Conservation (phyloP, 2,888 invertebrate species). For the Phytoseiulus persimilis region DNA sequence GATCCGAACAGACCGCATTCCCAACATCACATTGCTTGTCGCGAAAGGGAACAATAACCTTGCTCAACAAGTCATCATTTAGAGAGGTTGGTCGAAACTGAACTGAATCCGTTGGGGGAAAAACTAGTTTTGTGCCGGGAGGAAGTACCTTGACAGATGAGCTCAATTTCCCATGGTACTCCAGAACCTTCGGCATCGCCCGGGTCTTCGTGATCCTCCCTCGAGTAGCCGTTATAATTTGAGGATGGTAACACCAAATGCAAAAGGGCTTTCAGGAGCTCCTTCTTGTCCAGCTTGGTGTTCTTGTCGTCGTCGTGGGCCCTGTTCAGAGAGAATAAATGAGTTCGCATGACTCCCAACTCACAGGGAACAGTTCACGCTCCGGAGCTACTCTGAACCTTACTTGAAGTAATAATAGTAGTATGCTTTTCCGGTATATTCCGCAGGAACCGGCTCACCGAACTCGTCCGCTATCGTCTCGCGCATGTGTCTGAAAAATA, state of each 20-base stretch:
- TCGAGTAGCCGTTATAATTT: neutral
- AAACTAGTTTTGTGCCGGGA: neutral
- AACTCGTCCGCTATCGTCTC: conserved; percentile 7
- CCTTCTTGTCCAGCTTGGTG: conserved; percentile 7
- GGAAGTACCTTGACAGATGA: neutral
- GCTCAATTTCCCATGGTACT: conserved; percentile 14
- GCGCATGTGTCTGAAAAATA: conserved; percentile 26
- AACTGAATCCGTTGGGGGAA: no score
- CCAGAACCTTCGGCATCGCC: neutral
- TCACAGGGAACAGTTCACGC: no score
- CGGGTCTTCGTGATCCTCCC: neutral
- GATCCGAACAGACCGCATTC: no score
- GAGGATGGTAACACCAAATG: neutral
- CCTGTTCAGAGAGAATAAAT: neutral
- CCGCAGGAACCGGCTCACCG: conserved; percentile 13
- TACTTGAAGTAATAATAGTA: conserved; percentile 27
- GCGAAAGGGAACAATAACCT: no score
- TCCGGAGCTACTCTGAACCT: no score
- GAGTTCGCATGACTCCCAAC: neutral
- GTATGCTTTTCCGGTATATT: conserved; percentile 18
- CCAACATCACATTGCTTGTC: no score
- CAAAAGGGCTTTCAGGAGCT: neutral
- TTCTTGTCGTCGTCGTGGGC: conserved; percentile 7
- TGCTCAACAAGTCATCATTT: no score
- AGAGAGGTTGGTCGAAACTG: no score